Conservation (phyloP, 2,797 vertebrate species). For the Rhabdophis nuchalis region DNA sequence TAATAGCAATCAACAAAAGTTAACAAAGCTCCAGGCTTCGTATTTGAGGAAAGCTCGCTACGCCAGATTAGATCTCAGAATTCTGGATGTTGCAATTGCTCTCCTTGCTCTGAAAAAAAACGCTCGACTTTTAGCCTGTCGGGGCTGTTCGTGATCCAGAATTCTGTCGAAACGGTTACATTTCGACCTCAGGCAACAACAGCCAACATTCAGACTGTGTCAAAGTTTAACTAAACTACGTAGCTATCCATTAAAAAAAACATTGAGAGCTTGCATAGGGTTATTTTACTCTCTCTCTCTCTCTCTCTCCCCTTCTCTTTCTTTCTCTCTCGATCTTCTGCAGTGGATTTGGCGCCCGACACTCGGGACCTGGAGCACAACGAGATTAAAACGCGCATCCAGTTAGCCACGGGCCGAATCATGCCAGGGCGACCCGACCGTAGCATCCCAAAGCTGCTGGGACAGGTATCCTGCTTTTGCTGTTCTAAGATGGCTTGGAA, state of each 20-base stretch:
- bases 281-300: not conserved
- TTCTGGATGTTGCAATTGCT: not conserved
- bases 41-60: not conserved
- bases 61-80: not conserved
- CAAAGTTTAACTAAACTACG: too few species aligned
- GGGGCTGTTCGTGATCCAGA: too few species aligned
- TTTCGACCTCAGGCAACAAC: too few species aligned
- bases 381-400: constrained; percentile 87
- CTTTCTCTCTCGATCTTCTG: constrained; percentile 11
- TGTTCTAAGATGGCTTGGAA: not conserved
- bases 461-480: constrained; percentile 52
- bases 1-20: not conserved
- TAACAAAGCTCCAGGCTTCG: too few species aligned
- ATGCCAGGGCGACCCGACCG: constrained; percentile 47
- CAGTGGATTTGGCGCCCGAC: constrained; percentile 86
- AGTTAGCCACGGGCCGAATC: constrained; percentile 81
- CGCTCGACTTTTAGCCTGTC: not conserved
- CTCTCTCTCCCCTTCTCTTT: not conserved
- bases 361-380: constrained; percentile 83
- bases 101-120: not conserved
- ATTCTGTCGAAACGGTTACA: too few species aligned
- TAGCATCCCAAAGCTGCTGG: constrained; percentile 82
- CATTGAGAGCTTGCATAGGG: not conserved
- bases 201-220: not conserved
- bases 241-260: not conserved